These are phyloP conservation scores for Sphenopsis melanotis DNA, from an alignment of 2,797 vertebrate species.

Conservation along the genomic window DNA sequence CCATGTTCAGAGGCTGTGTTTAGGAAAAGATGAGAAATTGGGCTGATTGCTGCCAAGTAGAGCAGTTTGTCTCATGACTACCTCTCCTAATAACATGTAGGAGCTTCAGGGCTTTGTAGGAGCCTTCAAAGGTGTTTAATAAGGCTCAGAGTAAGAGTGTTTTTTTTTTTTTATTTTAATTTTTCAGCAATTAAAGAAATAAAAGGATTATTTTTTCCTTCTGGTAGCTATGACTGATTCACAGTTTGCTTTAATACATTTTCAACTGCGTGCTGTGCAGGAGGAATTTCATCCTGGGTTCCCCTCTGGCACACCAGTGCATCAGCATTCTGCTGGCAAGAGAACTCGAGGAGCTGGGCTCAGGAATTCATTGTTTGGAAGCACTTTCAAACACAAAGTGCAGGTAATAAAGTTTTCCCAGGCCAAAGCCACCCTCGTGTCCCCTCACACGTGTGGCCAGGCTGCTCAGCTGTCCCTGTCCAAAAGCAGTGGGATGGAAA, in stretches of 20 bases:
- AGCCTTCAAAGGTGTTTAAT: constrained; percentile 31
- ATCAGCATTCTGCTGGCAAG: not conserved
- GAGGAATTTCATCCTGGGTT: not conserved
- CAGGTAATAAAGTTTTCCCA: not conserved
- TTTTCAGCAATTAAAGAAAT: not conserved
- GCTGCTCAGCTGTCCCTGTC: not conserved
- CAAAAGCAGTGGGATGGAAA: not conserved
- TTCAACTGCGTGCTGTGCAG: not conserved
- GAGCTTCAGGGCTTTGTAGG: not conserved
- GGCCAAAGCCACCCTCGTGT: not conserved
- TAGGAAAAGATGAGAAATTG: not conserved
- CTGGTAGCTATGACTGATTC: not conserved
- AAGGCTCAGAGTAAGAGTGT: not conserved
- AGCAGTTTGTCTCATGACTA: not conserved
- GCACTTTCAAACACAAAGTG: not conserved
- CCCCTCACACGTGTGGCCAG: not conserved
- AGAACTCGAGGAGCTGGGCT: not conserved
- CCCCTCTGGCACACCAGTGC: not conserved
- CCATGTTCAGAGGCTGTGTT: not conserved
- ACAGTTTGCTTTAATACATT: not conserved
- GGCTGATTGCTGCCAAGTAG: not conserved
- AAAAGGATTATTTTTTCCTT: not conserved
- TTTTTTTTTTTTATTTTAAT: not conserved
- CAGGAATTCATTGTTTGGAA: not conserved
- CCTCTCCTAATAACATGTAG: not conserved